Evolutionary conservation across 1,140 invertebrate genomes (phyloP).

Genomic region (Bombus cullumanus): DNA sequence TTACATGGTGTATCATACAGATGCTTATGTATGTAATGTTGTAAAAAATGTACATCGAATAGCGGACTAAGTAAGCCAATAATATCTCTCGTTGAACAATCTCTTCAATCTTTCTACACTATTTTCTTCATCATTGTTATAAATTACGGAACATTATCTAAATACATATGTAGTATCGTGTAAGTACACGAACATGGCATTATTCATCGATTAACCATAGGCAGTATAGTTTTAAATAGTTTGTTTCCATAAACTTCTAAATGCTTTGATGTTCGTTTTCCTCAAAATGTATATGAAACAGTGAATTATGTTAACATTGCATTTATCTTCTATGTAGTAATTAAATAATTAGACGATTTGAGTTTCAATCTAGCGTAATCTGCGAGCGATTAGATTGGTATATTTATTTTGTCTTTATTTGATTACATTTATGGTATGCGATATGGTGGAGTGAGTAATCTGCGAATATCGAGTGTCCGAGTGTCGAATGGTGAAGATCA

Average conservation of each 20-base stretch:
- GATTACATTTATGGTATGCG: neutral
- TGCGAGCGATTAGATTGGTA: neutral
- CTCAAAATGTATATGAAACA: neutral
- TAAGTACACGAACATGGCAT: neutral
- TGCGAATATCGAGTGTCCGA: neutral
- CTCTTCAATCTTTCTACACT: conserved; percentile 34
- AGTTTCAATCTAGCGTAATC: neutral
- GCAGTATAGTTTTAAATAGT: neutral
- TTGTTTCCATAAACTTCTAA: neutral
- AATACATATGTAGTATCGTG: conserved; percentile 7
- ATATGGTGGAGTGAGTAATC: neutral
- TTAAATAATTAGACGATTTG: neutral
- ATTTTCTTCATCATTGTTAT: conserved; percentile 24
- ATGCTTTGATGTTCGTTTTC: neutral
- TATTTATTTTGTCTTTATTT: neutral
- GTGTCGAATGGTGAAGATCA: neutral
- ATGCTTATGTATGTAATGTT: conserved; percentile 8
- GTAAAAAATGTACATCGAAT: conserved; percentile 40
- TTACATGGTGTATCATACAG: conserved; percentile 12
- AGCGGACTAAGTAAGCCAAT: conserved; percentile 14
- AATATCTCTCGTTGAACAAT: conserved; percentile 30
- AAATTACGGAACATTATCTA: conserved; percentile 40
- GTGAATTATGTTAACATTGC: neutral
- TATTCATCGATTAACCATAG: neutral
- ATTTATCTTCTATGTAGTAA: neutral